Evolutionary conservation across 2,113 vertebrate species (phyloP), one percentile per base, ranked within the genome.

Genomic region (Geococcyx californianus): DNA sequence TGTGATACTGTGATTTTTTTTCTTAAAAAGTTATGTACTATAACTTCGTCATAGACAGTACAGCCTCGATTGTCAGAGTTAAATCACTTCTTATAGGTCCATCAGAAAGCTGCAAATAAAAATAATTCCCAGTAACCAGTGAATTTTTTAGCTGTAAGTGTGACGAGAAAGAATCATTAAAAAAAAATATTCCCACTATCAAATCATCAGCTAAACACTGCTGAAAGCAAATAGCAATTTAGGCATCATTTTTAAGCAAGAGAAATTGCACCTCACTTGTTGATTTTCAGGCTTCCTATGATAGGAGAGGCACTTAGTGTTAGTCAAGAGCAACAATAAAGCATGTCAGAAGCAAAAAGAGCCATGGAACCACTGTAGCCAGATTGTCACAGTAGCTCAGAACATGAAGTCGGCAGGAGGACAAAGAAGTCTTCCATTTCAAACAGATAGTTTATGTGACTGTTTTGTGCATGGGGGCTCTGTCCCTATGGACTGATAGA

Each of bases 141-240:
- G 84, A 66, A 7, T 59, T 67, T 92, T 89, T 92, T 56, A 83
- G 28, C 76, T 84, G 1, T 73, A 67, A 73, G 20, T 64, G 34
- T 33, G 11, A 31, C 83, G 62, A 73, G 28, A 89, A 8, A 84
- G 24, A 85, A 88, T 28, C 14, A 36, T 84, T 45, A 25, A 85
- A 78, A 80, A 94, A 68, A 67, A 33, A 24, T 36, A 94, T 76
- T 52, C 36, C 16, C 58, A 62, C 69, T 73, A 90, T 76, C 84
- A 93, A 95, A 84, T 91, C 73, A 96, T 84, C 67, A 83, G 70
- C 74, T 85, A 85, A 94, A 59, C 25, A 62, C 58, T 80, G 40
- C 67, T 93, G 92, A 96, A 94, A 95, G 92, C 75, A 95, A 97
- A 96, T 31, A 88, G 67, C 90, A 92, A 88, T 93, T 94, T 88